Evolutionary conservation across 92 coral and sea anemone species (phyloP).

Genomic region (Blastomussa wellsi): DNA sequence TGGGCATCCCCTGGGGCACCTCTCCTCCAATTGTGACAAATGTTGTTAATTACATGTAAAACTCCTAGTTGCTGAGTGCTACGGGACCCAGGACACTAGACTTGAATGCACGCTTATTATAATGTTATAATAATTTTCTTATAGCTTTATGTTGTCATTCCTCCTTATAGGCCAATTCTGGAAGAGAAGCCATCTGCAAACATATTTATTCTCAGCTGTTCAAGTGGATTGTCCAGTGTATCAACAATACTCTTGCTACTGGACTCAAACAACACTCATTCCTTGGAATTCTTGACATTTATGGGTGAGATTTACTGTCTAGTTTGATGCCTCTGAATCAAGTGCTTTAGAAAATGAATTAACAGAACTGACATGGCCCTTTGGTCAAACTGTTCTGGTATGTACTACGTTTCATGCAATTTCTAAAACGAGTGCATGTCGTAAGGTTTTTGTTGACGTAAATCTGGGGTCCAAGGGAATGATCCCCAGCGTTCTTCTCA

Average conservation of each 20-base stretch:
- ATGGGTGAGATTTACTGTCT: constrained; percentile 72
- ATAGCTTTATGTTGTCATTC: neutral
- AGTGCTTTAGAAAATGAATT: neutral
- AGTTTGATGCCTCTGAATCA: neutral
- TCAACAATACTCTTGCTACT: constrained; percentile 84
- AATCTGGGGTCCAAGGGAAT: no score
- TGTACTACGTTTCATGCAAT: neutral
- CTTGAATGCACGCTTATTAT: no score
- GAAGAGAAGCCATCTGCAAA: constrained; percentile 90
- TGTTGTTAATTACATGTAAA: no score
- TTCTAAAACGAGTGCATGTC: neutral
- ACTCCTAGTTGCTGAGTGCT: no score
- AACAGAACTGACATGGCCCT: neutral
- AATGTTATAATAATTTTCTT: no score
- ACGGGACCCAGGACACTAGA: no score
- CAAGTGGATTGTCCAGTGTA: constrained; percentile 84
- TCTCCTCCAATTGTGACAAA: no score
- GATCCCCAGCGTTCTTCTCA: no score
- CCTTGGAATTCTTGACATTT: constrained; percentile 95
- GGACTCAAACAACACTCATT: constrained; percentile 76
- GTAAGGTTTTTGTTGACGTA: no score
- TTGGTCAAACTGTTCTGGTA: neutral
- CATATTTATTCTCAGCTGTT: constrained; percentile 93
- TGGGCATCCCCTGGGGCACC: no score
- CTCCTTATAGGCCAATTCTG: constrained; percentile 68